Conservation (phyloP, 2,888 invertebrate genomes). For the Agrotis puta region DNA sequence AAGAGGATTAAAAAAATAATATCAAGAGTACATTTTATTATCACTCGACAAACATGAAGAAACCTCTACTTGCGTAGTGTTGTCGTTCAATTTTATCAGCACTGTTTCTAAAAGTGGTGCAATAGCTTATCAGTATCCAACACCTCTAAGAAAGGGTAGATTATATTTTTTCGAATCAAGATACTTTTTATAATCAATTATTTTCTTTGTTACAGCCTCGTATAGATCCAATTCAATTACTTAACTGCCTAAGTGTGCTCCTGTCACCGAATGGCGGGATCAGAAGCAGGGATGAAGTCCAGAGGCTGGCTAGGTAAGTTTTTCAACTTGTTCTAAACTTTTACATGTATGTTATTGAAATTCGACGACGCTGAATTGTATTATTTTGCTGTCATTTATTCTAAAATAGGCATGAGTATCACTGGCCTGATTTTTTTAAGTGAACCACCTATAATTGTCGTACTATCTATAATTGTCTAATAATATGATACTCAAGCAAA, state of each 20-base stretch:
- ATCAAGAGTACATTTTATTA: too few relatives aligned
- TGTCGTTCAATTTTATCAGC: neutral
- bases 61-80: neutral
- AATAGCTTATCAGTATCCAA: neutral
- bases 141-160: too few relatives aligned
- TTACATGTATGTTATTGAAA: too few relatives aligned
- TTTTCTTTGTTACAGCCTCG: conserved; percentile 94
- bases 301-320: conserved; percentile 95
- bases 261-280: conserved; percentile 96
- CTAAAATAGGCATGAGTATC: neutral
- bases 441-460: neutral
- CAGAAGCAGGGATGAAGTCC: conserved; percentile 96
- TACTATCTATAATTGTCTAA: too few relatives aligned
- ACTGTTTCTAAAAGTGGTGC: neutral
- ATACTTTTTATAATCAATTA: conserved; percentile 9
- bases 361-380: too few relatives aligned
- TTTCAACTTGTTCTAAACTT: conserved; percentile 16
- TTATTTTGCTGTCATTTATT: neutral
- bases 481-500: too few relatives aligned
- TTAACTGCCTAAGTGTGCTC: conserved; percentile 97
- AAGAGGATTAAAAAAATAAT: too few relatives aligned
- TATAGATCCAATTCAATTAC: conserved; percentile 96
- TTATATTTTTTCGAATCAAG: too few relatives aligned
- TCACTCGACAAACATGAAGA: neutral
- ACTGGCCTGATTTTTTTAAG: neutral